Percentiles rank a stretch among this genome's conserved stretches.
Evolutionary conservation across 2,888 invertebrate genomes (phyloP).

Genomic region (Drosophila differens): DNA sequence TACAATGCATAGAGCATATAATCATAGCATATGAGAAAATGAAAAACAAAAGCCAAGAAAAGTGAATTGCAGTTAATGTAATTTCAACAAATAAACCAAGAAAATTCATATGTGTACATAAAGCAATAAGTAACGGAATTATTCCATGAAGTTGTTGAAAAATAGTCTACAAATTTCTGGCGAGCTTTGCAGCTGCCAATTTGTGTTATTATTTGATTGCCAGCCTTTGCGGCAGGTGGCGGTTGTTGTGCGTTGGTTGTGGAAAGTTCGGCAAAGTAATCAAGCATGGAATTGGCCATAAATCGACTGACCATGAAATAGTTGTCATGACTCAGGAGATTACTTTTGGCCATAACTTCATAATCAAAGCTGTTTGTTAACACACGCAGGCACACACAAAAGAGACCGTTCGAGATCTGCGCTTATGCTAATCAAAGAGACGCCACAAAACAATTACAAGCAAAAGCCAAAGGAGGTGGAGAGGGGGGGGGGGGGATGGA

Average conservation of each 20-base stretch:
- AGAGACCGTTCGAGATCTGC: conserved; percentile 54
- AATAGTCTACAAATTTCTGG: conserved; percentile 63
- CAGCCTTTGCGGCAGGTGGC: conserved; percentile 3
- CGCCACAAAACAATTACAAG: conserved; percentile 48
- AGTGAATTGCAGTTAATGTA: conserved; percentile 77
- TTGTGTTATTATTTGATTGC: conserved; percentile 10
- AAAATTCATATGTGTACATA: conserved; percentile 8
- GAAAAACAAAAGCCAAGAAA: conserved; percentile 51
- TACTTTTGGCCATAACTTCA: conserved; percentile 34
- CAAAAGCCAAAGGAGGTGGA: not conserved
- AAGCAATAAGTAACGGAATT: conserved; percentile 34
- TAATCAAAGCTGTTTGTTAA: conserved; percentile 20
- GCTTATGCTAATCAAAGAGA: conserved; percentile 59
- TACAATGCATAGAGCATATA: conserved; percentile 77
- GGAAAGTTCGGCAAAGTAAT: conserved; percentile 38
- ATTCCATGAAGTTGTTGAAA: conserved; percentile 12
- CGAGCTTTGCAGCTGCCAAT: conserved; percentile 42
- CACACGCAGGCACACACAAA: conserved; percentile 2
- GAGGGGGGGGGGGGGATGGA: not conserved
- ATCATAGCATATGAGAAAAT: conserved; percentile 51
- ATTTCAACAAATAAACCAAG: conserved; percentile 54
- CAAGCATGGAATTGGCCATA: conserved; percentile 41
- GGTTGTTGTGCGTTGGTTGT: conserved; percentile 22
- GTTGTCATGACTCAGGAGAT: conserved; percentile 23
- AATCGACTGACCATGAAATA: conserved; percentile 52